These are phyloP conservation scores for Rhizoglyphus robini DNA, from an alignment of 1,140 invertebrate species.

Conservation along the genomic window DNA sequence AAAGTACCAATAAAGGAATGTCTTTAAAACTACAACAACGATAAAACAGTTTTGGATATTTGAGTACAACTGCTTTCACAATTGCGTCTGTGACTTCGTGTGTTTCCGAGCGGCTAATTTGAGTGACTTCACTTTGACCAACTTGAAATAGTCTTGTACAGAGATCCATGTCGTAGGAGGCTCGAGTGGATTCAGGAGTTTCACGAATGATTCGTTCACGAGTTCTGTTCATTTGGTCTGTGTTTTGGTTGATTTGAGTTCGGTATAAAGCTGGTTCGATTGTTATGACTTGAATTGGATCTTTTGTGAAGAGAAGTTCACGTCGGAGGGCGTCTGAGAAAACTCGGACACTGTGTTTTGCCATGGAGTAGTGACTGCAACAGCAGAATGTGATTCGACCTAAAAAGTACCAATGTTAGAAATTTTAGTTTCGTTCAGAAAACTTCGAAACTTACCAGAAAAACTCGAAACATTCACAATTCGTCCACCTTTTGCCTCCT, in stretches of 20 bases:
- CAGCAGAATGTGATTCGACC: no score
- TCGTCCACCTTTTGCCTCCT: conserved; percentile 41
- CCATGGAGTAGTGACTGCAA: no score
- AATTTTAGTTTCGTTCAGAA: background rate
- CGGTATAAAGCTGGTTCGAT: conserved; percentile 34
- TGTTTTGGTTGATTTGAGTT: conserved; percentile 14
- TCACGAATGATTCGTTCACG: conserved; percentile 27
- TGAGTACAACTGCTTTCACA: conserved; percentile 29
- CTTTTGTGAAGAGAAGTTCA: conserved; percentile 41
- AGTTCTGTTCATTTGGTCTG: background rate
- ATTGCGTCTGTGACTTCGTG: conserved; percentile 31
- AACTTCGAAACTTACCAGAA: conserved; percentile 29
- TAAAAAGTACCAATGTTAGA: background rate
- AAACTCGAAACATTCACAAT: conserved; percentile 41
- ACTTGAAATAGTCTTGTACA: conserved; percentile 32
- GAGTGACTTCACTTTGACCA: conserved; percentile 27
- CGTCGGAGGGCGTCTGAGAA: no score
- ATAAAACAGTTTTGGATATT: conserved; percentile 18
- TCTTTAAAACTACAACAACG: background rate
- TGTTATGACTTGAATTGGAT: conserved; percentile 36
- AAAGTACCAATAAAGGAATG: background rate
- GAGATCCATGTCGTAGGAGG: no score
- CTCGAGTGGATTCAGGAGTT: conserved; percentile 30
- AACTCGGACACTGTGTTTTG: no score
- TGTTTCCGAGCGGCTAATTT: conserved; percentile 7